Conservation (phyloP, 2,113 vertebrate genomes). For the Clinocottus analis region DNA sequence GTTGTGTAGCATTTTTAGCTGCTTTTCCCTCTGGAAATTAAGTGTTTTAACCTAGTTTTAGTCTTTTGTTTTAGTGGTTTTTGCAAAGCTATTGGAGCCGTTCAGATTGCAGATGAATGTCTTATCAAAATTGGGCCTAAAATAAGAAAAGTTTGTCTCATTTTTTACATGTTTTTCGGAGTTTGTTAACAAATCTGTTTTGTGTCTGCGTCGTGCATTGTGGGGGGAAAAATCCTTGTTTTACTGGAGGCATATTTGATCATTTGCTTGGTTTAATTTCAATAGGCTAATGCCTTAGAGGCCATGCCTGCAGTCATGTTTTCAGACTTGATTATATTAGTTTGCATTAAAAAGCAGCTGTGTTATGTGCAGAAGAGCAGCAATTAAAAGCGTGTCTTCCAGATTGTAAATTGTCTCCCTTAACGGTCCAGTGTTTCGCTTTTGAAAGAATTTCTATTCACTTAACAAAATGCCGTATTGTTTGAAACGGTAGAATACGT, state of each 20-base stretch:
- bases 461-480: slow-evolving; percentile 1
- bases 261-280: slow-evolving; percentile 19
- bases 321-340: slow-evolving; percentile 38
- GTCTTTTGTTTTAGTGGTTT: background rate
- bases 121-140: slow-evolving; percentile 25
- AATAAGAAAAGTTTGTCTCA: background rate
- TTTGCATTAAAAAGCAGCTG: slow-evolving; percentile 27
- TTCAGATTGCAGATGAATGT: background rate
- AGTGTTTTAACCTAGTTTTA: background rate
- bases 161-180: background rate
- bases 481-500: slow-evolving; percentile 23
- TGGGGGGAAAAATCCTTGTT: slow-evolving; percentile 3
- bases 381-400: slow-evolving; percentile 1
- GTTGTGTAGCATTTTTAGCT: background rate
- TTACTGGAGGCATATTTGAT: slow-evolving; percentile 20
- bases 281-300: slow-evolving; percentile 12
- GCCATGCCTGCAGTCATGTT: slow-evolving; percentile 22
- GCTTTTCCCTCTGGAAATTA: slow-evolving; percentile 5
- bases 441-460: background rate
- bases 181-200: slow-evolving; percentile 8
- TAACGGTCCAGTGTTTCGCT: background rate
- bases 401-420: slow-evolving; percentile 6
- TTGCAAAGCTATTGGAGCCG: background rate
- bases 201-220: slow-evolving; percentile 15
- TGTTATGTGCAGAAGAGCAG: slow-evolving; percentile 15